Evolutionary conservation across 2,797 vertebrate species (phyloP).

Genomic region (Smutsia gigantea): DNA sequence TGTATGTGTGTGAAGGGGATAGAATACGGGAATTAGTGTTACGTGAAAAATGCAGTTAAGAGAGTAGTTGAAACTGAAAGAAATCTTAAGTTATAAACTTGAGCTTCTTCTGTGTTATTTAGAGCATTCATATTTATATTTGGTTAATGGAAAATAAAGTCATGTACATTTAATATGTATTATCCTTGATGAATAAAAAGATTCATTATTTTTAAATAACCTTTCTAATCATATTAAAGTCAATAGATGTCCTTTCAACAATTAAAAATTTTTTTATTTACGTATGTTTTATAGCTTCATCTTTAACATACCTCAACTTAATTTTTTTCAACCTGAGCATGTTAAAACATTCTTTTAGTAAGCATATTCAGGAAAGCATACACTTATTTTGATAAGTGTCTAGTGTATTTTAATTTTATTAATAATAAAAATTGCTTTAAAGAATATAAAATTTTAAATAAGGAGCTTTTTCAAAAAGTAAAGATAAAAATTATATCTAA

Average conservation of each 20-base stretch:
- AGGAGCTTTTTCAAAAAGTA: background rate
- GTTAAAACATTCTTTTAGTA: background rate
- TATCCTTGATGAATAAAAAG: background rate
- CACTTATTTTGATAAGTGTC: background rate
- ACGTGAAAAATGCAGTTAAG: background rate
- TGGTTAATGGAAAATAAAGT: conserved; percentile 12
- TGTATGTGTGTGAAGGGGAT: background rate
- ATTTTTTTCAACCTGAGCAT: background rate
- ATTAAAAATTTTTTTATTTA: background rate
- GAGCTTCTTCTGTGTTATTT: background rate
- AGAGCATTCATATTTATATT: background rate
- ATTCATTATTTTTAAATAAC: background rate
- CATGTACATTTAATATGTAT: background rate
- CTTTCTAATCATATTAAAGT: background rate
- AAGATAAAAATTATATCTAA: background rate
- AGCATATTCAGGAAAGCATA: background rate
- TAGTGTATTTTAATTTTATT: background rate
- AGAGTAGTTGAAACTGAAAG: background rate
- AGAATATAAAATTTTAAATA: background rate
- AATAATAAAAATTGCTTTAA: background rate
- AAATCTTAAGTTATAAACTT: background rate
- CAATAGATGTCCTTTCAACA: background rate
- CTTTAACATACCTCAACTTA: background rate
- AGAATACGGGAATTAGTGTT: background rate
- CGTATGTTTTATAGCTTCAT: background rate